Conservation (phyloP, 2,113 vertebrate genomes). For the Hypanus sabinus region DNA sequence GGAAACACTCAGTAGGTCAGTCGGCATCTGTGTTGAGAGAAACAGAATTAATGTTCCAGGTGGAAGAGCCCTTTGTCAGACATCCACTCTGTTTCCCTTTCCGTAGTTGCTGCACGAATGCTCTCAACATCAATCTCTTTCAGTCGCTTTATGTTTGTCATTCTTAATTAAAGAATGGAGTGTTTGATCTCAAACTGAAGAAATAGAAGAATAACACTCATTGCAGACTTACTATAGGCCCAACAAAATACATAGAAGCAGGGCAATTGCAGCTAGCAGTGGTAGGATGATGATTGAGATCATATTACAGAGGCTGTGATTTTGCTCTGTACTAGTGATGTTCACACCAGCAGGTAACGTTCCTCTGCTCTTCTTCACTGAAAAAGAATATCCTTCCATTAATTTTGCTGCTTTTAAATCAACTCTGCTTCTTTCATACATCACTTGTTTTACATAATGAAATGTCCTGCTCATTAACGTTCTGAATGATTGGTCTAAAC, state of each 20-base stretch:
- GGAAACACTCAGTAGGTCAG: no score
- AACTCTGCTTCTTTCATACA: background rate
- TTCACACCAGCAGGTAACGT: background rate
- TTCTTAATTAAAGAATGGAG: background rate
- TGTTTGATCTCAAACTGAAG: background rate
- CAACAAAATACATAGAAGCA: background rate
- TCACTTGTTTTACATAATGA: background rate
- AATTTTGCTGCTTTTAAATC: background rate
- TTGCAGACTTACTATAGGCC: conserved; percentile 5
- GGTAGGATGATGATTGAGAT: background rate
- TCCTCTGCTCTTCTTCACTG: no score
- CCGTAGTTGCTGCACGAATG: no score
- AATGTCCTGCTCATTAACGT: background rate
- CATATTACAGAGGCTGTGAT: background rate
- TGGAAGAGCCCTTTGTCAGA: no score
- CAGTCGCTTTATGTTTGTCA: background rate
- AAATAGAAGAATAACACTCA: background rate
- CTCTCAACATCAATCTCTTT: background rate
- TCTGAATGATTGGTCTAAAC: background rate
- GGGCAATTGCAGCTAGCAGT: background rate
- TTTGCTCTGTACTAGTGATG: no score
- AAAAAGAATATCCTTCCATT: background rate
- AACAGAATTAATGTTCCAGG: no score
- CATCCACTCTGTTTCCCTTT: no score
- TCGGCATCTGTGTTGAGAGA: no score